Base-by-base conservation (phyloP, 2,888 invertebrate species). In the Stenichneumon culpator region DNA sequence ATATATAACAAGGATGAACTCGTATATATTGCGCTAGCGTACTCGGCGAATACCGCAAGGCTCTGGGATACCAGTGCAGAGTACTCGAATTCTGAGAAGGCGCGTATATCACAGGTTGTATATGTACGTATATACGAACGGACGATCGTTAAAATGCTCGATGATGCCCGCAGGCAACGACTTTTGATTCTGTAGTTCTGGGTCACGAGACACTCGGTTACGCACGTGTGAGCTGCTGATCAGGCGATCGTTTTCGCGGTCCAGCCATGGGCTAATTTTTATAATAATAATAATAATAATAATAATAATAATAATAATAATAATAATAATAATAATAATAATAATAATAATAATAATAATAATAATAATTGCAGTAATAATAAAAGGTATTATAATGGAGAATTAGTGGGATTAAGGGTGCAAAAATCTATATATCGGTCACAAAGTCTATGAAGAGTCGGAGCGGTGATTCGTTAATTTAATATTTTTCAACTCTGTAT, bases 141-240 rank as follows among this genome's bases (percentile, higher is more conserved):
- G 25, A 16, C n/a, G 75, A 75, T 63, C 36, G 44, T 75, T 47
- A 60, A 60, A 60, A 60, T 25, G 60, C 60, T 28, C 28, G 60
- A 60, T 28, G 60, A 83, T 82, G 74, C 70, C 86, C 67, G 50
- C 80, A 54, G 63, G 83, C 44, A 78, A 81, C 72, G 81, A 84
- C 82, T 86, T 86, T 86, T 78, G 77, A 79, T 83, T 79, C 69
- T 75, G 79, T 83, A 81, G 72, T 86, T 83, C 73, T 83, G 86
- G 86, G 86, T 86, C 86, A 86, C 74, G 79, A 79, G 86, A 79
- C 39, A 39, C 75, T 77, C 74, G 77, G 81, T 78, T 77, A 85
- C 82, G 84, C 86, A 84, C 81, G 70, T 84, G 84, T 47, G 84
- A 32, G 44, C 39, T 11, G 47, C 28, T 32, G 28, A 22, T 14